These are phyloP conservation scores for Lasioglossum villosulum DNA, from an alignment of 2,888 invertebrate species.

Conservation along the genomic window DNA sequence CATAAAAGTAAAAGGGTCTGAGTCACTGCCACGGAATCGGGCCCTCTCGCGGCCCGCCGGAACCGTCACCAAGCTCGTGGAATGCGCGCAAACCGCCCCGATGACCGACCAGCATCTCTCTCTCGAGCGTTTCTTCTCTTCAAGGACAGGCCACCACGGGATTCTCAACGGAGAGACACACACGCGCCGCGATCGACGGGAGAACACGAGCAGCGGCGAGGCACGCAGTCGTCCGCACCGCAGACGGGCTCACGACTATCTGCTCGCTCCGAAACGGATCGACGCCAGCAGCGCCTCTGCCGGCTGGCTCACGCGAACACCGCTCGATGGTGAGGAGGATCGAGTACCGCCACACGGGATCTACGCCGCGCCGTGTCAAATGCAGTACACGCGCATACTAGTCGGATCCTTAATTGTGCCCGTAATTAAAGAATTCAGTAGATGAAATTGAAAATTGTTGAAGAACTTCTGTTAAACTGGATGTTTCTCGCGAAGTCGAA, in stretches of 20 bases:
- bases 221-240: conserved; percentile 75
- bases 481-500: too few species aligned
- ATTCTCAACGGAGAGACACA: neutral
- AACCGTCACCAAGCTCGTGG: conserved; percentile 27
- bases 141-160: conserved; percentile 30
- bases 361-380: conserved; percentile 11
- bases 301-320: conserved; percentile 35
- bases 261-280: conserved; percentile 70
- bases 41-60: conserved; percentile 5
- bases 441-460: too few species aligned
- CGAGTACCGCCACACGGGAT: conserved; percentile 14
- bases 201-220: conserved; percentile 26
- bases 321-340: conserved; percentile 19
- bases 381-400: neutral
- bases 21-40: conserved; percentile 43
- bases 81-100: conserved; percentile 40
- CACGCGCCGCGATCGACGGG: conserved; percentile 26
- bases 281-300: conserved; percentile 73
- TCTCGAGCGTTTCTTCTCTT: conserved; percentile 10
- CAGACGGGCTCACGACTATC: conserved; percentile 80
- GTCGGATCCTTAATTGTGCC: neutral
- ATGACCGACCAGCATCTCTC: conserved; percentile 18
- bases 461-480: too few species aligned
- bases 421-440: too few species aligned
- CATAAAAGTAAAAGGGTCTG: conserved; percentile 58